Conservation (phyloP, 2,797 vertebrate species). For the Helarctos malayanus region DNA sequence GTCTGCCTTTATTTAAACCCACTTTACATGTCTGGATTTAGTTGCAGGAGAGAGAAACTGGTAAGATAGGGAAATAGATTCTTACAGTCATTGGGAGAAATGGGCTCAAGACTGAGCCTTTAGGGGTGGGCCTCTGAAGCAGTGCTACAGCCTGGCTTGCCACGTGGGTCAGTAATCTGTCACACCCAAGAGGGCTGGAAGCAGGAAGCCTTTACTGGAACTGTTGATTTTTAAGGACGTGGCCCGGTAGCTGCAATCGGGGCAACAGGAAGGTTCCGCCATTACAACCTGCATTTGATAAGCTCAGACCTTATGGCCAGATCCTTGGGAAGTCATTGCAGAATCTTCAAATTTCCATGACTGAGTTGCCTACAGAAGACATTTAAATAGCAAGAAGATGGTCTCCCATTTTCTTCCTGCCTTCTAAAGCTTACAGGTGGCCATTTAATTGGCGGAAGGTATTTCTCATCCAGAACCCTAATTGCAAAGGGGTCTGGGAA, state of each 20-base stretch:
- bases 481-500: background rate
- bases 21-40: background rate
- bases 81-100: background rate
- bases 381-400: background rate
- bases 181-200: background rate
- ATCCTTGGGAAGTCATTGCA: background rate
- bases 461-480: background rate
- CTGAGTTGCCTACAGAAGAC: background rate
- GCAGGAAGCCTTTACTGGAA: background rate
- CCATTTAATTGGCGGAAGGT: background rate
- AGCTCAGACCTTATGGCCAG: background rate
- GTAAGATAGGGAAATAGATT: background rate
- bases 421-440: background rate
- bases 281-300: background rate
- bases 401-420: constrained; percentile 37
- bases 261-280: background rate
- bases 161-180: background rate
- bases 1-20: constrained; percentile 23
- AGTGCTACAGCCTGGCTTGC: background rate
- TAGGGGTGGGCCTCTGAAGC: background rate
- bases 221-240: background rate
- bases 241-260: background rate
- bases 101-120: background rate
- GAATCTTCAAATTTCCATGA: background rate
- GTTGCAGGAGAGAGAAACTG: background rate